Conservation (phyloP, 92 coral and sea anemone genomes). For the Muricea muricata region DNA sequence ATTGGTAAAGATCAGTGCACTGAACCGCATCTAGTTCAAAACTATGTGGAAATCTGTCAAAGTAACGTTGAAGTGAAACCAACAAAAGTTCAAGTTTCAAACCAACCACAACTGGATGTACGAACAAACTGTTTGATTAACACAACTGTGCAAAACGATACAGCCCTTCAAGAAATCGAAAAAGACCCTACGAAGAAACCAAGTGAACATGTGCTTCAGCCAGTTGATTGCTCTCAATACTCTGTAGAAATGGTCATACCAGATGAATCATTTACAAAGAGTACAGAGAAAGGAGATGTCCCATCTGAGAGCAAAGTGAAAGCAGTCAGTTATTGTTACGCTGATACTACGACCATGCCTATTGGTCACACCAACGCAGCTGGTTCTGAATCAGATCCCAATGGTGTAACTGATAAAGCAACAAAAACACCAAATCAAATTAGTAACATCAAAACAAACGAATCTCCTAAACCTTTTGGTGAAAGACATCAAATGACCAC, state of each 20-base stretch:
- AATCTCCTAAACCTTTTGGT: not conserved
- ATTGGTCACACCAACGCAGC: not conserved
- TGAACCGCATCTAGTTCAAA: too few relatives aligned
- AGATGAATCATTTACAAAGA: not conserved
- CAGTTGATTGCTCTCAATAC: not conserved
- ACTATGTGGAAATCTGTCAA: not conserved
- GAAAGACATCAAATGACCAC: not conserved
- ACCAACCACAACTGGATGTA: not conserved
- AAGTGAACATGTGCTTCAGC: not conserved
- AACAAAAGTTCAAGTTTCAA: not conserved
- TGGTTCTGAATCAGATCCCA: not conserved
- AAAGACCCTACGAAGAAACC: not conserved
- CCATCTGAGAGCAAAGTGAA: not conserved
- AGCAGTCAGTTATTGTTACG: not conserved
- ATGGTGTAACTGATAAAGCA: not conserved
- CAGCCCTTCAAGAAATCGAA: not conserved
- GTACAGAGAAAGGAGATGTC: too few relatives aligned
- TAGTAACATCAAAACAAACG: too few relatives aligned
- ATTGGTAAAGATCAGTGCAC: too few relatives aligned
- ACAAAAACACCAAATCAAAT: too few relatives aligned
- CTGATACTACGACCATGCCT: not conserved
- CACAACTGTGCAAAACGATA: not conserved
- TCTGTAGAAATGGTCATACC: not conserved
- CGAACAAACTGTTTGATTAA: not conserved
- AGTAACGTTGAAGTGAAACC: not conserved